Evolutionary conservation across 2,888 invertebrate species (phyloP).

Genomic region (Melieria picta): DNA sequence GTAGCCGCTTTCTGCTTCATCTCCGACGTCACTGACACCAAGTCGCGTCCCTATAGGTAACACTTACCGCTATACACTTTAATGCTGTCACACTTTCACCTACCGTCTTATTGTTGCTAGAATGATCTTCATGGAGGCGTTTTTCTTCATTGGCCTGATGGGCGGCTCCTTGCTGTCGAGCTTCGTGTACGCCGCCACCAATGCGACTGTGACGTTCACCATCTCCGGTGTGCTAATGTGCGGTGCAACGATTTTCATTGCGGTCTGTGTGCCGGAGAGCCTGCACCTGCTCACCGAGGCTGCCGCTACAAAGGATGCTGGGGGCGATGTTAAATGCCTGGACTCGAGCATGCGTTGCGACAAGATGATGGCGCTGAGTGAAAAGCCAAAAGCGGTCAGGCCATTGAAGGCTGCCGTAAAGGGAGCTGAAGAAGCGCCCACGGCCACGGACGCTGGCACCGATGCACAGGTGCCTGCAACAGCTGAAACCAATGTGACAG

Average conservation of each 20-base stretch:
- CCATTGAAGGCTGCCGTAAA: slow-evolving; percentile 12
- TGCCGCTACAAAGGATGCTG: neutral
- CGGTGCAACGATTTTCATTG: slow-evolving; percentile 52
- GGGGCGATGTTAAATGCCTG: slow-evolving; percentile 15
- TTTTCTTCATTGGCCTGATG: slow-evolving; percentile 71
- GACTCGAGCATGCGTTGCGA: slow-evolving; percentile 42
- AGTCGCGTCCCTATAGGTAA: slow-evolving; percentile 73
- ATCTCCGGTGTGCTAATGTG: slow-evolving; percentile 56
- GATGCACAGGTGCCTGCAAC: slow-evolving; percentile 29
- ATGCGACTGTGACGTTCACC: slow-evolving; percentile 54
- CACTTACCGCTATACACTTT: neutral
- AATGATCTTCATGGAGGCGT: slow-evolving; percentile 72
- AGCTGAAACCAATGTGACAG: slow-evolving; percentile 13
- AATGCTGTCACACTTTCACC: neutral
- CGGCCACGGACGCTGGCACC: neutral
- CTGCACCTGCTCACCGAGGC: slow-evolving; percentile 39
- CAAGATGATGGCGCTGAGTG: neutral
- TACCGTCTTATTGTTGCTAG: slow-evolving; percentile 59
- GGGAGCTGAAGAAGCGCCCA: neutral
- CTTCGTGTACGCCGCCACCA: slow-evolving; percentile 67
- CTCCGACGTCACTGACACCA: slow-evolving; percentile 72
- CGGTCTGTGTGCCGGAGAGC: slow-evolving; percentile 60
- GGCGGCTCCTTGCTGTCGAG: slow-evolving; percentile 72
- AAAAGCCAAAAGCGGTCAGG: slow-evolving; percentile 15
- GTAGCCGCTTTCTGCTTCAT: slow-evolving; percentile 74